These are phyloP conservation scores for Psammodynastes pulverulentus DNA, from an alignment of 2,113 vertebrate genomes.

Conservation along the genomic window DNA sequence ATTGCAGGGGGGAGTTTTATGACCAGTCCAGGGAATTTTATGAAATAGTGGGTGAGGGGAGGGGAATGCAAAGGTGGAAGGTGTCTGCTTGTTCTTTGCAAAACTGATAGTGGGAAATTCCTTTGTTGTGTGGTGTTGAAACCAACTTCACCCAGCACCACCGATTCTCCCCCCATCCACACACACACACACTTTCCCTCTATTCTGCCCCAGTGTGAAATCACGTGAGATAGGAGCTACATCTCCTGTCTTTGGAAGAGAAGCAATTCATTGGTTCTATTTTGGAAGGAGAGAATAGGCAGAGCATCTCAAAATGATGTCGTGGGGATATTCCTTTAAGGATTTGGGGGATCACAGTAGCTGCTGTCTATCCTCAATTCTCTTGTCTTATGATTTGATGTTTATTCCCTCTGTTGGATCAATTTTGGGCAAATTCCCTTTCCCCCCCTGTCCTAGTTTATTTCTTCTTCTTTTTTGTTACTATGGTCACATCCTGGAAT, in stretches of 20 bases:
- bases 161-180: accelerated
- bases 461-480: neutral
- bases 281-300: neutral
- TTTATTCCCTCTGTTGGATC: neutral
- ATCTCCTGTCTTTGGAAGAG: neutral
- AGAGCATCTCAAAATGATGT: neutral
- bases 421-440: neutral
- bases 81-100: neutral
- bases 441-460: neutral
- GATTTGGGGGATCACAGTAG: neutral
- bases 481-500: neutral
- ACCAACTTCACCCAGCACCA: neutral
- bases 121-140: neutral
- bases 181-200: too few species aligned
- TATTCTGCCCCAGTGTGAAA: neutral
- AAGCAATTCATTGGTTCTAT: neutral
- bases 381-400: neutral
- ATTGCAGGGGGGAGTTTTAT: neutral
- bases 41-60: neutral
- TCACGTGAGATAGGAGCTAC: neutral
- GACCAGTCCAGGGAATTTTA: neutral
- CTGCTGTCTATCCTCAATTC: neutral
- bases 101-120: neutral
- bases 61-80: neutral
- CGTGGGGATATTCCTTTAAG: neutral